Conservation (phyloP, 2,888 invertebrate genomes). For the Hetaerina titia region DNA sequence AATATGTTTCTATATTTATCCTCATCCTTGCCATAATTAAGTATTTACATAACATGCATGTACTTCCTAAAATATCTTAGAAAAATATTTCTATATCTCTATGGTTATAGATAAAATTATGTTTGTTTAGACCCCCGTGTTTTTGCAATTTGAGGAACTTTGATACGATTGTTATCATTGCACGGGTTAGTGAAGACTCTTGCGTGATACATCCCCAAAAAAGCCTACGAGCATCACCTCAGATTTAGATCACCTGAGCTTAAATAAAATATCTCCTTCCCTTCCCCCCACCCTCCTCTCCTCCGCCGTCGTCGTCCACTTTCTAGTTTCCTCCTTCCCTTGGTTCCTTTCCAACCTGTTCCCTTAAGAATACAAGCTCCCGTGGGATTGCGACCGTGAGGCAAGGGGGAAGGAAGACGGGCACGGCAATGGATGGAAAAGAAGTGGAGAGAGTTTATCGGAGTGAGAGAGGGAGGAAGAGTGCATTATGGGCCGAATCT, state of each 20-base stretch:
- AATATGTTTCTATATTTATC: too few relatives aligned
- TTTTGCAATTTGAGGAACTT: background rate
- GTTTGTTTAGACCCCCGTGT: background rate
- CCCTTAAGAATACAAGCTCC: constrained; percentile 26
- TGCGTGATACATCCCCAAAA: background rate
- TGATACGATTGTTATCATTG: background rate
- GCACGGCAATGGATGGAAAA: background rate
- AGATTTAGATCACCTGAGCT: background rate
- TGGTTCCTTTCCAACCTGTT: background rate
- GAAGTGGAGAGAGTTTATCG: background rate
- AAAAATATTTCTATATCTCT: too few relatives aligned
- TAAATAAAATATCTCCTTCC: constrained; percentile 10
- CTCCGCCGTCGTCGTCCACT: background rate
- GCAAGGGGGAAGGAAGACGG: background rate
- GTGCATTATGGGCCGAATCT: background rate
- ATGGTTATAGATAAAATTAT: too few relatives aligned
- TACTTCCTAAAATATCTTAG: too few relatives aligned
- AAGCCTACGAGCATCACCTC: background rate
- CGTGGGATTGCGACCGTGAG: background rate
- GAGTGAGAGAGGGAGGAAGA: background rate
- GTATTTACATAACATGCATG: too few relatives aligned
- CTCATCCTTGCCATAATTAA: too few relatives aligned
- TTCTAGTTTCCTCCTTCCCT: background rate
- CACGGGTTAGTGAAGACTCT: too few relatives aligned
- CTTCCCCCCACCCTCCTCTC: background rate